These are phyloP conservation scores for Cepaea nemoralis DNA, from an alignment of 1,140 invertebrate species.

Conservation along the genomic window DNA sequence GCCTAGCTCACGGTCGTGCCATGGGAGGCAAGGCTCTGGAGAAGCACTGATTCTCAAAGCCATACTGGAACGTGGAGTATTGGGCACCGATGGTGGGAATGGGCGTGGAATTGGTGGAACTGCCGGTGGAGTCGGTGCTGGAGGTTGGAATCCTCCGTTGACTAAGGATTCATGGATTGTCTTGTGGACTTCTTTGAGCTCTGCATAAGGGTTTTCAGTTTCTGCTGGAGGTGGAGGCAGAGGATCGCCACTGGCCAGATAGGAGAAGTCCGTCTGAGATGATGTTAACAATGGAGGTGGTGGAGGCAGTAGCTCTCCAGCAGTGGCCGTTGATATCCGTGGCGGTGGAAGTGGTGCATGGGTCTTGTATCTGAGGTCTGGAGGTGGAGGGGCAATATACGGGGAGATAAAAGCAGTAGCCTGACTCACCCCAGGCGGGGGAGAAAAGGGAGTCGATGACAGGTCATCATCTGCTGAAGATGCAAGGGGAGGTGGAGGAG, in stretches of 20 bases:
- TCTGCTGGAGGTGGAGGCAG: slow-evolving; percentile 47
- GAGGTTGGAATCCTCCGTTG: slow-evolving; percentile 41
- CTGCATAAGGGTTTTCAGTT: slow-evolving; percentile 47
- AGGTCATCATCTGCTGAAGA: neutral
- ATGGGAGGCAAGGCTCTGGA: neutral
- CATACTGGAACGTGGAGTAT: slow-evolving; percentile 44
- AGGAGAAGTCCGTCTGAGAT: slow-evolving; percentile 32
- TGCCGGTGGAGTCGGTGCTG: slow-evolving; percentile 25
- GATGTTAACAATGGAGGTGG: slow-evolving; percentile 29
- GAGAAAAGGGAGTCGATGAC: slow-evolving; percentile 33
- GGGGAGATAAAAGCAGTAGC: slow-evolving; percentile 42
- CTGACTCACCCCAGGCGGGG: slow-evolving; percentile 37
- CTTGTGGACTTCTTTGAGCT: slow-evolving; percentile 43
- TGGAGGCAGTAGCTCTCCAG: slow-evolving; percentile 29
- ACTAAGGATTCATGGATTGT: slow-evolving; percentile 26
- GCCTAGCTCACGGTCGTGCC: slow-evolving; percentile 31
- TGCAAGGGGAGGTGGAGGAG: slow-evolving; percentile 30
- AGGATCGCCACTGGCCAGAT: slow-evolving; percentile 16
- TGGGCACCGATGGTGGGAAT: slow-evolving; percentile 38
- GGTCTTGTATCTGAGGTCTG: slow-evolving; percentile 23
- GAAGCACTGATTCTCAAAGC: slow-evolving; percentile 33
- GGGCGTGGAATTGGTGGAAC: slow-evolving; percentile 26
- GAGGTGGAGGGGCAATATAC: slow-evolving; percentile 41
- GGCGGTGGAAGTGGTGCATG: slow-evolving; percentile 40
- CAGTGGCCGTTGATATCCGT: slow-evolving; percentile 23